Percentiles rank a stretch among this genome's conserved stretches.
phyloP scores from a whole-genome alignment of 2,888 invertebrate species.

The Habroteleia sp. region DNA sequence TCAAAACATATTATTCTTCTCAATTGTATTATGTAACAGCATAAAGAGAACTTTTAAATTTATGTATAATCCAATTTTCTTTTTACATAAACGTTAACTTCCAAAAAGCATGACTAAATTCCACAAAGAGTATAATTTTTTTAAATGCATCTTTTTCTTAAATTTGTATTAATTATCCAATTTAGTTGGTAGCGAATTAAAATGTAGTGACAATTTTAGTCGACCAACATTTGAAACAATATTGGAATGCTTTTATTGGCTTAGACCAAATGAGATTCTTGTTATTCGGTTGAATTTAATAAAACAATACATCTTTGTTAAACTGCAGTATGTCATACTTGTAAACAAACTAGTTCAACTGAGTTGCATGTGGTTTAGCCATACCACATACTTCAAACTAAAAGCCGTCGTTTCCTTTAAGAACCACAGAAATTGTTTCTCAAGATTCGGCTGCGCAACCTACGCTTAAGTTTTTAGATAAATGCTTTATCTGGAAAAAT shows the following conservation, averaged over 20 bases:
- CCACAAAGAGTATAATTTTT: too few relatives aligned
- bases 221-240: too few relatives aligned
- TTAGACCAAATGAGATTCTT: slow-evolving; percentile 23
- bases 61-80: too few relatives aligned
- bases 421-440: slow-evolving; percentile 28
- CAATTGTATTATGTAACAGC: too few relatives aligned
- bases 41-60: too few relatives aligned
- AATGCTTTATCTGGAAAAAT: slow-evolving; percentile 18
- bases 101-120: too few relatives aligned
- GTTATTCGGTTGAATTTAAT: slow-evolving; percentile 32
- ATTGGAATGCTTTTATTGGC: slow-evolving; percentile 35
- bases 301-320: slow-evolving; percentile 47
- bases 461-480: slow-evolving; percentile 28
- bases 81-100: too few relatives aligned
- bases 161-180: too few relatives aligned
- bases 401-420: slow-evolving; percentile 26
- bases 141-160: too few relatives aligned
- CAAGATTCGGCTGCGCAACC: slow-evolving; percentile 16
- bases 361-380: background rate
- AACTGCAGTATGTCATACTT: slow-evolving; percentile 23
- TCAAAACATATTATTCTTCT: too few relatives aligned
- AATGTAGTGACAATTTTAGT: too few relatives aligned
- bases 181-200: too few relatives aligned
- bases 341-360: slow-evolving; percentile 42
- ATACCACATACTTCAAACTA: slow-evolving; percentile 11